Percentiles rank a stretch among this genome's conserved stretches.
phyloP scores from a whole-genome alignment of 2,888 invertebrate species.

The Zaprionus obscuricornis region DNA sequence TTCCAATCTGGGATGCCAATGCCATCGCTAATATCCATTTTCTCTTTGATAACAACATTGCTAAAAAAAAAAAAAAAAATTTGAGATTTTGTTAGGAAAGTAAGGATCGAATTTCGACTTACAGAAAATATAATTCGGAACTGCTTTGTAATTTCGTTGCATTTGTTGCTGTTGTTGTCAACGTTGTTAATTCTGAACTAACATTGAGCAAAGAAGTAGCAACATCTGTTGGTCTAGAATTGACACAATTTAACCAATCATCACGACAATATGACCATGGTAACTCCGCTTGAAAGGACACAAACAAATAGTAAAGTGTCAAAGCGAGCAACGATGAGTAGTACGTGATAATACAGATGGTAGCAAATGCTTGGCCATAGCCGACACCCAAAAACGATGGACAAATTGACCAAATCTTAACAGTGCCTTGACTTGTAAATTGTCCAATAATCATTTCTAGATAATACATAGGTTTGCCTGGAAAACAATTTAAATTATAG shows the following conservation, averaged over 20 bases:
- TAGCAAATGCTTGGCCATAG: constrained; percentile 87
- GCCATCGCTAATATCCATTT: constrained; percentile 80
- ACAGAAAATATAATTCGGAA: constrained; percentile 86
- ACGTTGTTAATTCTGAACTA: not conserved
- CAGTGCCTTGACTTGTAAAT: constrained; percentile 91
- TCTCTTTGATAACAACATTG: constrained; percentile 85
- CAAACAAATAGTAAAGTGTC: constrained; percentile 88
- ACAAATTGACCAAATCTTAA: constrained; percentile 87
- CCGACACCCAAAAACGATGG: constrained; percentile 92
- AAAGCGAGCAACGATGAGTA: constrained; percentile 90
- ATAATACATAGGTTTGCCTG: constrained; percentile 92
- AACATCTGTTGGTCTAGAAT: constrained; percentile 60
- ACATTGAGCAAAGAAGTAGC: constrained; percentile 24
- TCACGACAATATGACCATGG: constrained; percentile 89
- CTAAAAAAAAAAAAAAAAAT: constrained; percentile 74
- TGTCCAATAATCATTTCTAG: constrained; percentile 93
- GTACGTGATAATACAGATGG: constrained; percentile 88
- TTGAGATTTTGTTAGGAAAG: not conserved
- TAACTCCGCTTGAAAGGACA: constrained; percentile 88
- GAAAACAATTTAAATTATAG: constrained; percentile 25
- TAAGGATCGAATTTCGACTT: constrained; percentile 67
- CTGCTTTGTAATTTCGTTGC: constrained; percentile 83
- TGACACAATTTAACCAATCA: constrained; percentile 80
- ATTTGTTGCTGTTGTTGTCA: not conserved
- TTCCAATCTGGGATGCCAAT: constrained; percentile 88